phyloP scores from a whole-genome alignment of 2,888 invertebrate genomes.

The Vesta saturnalis region DNA sequence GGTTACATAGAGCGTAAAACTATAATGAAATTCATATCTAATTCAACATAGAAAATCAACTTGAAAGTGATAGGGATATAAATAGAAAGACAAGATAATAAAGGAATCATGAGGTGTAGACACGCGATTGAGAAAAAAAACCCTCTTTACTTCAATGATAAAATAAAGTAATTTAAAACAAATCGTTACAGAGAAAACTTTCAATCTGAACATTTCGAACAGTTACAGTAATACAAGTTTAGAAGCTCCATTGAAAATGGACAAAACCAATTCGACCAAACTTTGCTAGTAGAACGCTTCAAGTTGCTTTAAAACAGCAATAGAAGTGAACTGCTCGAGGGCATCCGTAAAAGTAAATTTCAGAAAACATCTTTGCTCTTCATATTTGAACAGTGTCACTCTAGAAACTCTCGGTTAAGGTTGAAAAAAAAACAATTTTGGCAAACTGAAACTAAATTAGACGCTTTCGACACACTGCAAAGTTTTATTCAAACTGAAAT shows the following conservation, averaged over 20 bases:
- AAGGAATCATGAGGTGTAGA: neutral
- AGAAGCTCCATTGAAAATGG: constrained; percentile 9
- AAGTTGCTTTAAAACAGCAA: constrained; percentile 21
- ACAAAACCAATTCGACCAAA: constrained; percentile 17
- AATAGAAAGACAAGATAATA: constrained; percentile 18
- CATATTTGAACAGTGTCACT: constrained; percentile 19
- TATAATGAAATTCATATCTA: constrained; percentile 19
- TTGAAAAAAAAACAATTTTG: neutral
- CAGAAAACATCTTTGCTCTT: constrained; percentile 18
- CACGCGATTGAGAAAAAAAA: neutral
- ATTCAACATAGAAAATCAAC: constrained; percentile 13
- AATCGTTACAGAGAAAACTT: neutral
- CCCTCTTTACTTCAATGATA: neutral
- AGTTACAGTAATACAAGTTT: constrained; percentile 9
- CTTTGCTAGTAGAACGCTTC: constrained; percentile 4
- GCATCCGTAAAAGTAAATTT: constrained; percentile 24
- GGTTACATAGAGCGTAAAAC: constrained; percentile 5
- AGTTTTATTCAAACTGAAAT: too few relatives aligned
- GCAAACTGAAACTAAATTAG: too few relatives aligned
- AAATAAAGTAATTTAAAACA: neutral
- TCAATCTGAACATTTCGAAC: neutral
- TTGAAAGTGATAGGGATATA: constrained; percentile 17
- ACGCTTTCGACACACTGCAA: too few relatives aligned
- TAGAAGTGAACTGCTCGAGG: constrained; percentile 22
- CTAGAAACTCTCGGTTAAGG: neutral